A percentile compares a stretch with the other conserved stretches of the same genome.
Evolutionary conservation across 2,113 vertebrate genomes (phyloP).

Genomic region (Alligator sinensis): DNA sequence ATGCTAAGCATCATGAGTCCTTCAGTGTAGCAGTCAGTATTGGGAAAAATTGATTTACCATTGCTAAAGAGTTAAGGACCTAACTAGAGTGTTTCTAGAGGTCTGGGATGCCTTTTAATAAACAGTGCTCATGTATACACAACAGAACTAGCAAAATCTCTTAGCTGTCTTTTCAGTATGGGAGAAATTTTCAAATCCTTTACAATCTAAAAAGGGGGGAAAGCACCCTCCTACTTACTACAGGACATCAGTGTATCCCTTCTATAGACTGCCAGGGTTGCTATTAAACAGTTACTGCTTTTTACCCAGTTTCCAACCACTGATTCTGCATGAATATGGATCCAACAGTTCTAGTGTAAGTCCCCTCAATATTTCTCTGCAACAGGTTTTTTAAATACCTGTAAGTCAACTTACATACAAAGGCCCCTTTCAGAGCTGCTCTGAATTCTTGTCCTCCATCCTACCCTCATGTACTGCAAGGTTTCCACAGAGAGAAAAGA

Average conservation of each 20-base stretch:
- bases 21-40: not conserved
- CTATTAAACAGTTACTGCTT: not conserved
- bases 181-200: not conserved
- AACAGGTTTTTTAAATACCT: not conserved
- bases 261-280: not conserved
- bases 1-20: not conserved
- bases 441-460: not conserved
- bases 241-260: not conserved
- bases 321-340: not conserved
- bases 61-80: not conserved
- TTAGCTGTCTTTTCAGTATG: not conserved
- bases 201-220: not conserved
- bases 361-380: not conserved
- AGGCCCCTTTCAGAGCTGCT: not conserved
- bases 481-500: not conserved
- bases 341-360: not conserved
- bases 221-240: not conserved
- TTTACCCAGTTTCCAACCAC: not conserved
- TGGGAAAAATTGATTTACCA: not conserved
- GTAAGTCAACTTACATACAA: not conserved
- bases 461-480: not conserved
- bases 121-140: not conserved
- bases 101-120: not conserved
- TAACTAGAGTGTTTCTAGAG: not conserved
- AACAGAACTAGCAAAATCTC: not conserved